phyloP scores from a whole-genome alignment of 2,113 vertebrate species.

The Lophura nycthemera region DNA sequence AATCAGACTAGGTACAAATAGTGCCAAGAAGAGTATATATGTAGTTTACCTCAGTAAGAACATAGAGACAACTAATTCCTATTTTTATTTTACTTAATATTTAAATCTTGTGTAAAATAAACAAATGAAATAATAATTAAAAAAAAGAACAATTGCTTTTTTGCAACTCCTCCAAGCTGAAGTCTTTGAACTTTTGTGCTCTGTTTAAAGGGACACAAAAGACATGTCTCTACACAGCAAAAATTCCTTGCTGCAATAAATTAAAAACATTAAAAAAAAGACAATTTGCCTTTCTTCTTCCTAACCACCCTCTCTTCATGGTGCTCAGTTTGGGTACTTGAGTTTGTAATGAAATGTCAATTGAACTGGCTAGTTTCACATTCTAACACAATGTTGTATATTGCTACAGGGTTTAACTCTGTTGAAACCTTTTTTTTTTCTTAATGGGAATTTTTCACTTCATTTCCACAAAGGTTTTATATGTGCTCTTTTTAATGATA shows the following conservation, averaged over 20 bases:
- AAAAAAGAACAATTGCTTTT: background rate
- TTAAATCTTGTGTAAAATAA: background rate
- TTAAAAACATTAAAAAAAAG: background rate
- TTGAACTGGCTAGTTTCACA: background rate
- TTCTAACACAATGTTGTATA: background rate
- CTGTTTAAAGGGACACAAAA: conserved; percentile 11
- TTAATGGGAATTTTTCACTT: background rate
- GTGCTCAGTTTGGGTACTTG: background rate
- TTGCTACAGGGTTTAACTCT: background rate
- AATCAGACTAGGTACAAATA: background rate
- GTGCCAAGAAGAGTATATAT: background rate
- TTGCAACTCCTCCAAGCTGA: background rate
- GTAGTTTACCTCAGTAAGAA: background rate
- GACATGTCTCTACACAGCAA: background rate
- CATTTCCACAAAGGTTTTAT: background rate
- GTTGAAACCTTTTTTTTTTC: background rate
- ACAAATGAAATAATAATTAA: background rate
- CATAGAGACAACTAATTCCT: background rate
- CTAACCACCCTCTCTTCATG: background rate
- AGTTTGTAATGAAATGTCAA: background rate
- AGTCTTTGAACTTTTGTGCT: conserved; percentile 26
- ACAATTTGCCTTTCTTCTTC: background rate
- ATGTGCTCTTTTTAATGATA: background rate
- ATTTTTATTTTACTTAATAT: conserved; percentile 1
- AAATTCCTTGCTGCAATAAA: background rate